Percentiles rank a stretch among this genome's conserved stretches.
These are phyloP conservation scores for Cygnus atratus DNA, from an alignment of 2,113 vertebrate species.

Conservation along the genomic window DNA sequence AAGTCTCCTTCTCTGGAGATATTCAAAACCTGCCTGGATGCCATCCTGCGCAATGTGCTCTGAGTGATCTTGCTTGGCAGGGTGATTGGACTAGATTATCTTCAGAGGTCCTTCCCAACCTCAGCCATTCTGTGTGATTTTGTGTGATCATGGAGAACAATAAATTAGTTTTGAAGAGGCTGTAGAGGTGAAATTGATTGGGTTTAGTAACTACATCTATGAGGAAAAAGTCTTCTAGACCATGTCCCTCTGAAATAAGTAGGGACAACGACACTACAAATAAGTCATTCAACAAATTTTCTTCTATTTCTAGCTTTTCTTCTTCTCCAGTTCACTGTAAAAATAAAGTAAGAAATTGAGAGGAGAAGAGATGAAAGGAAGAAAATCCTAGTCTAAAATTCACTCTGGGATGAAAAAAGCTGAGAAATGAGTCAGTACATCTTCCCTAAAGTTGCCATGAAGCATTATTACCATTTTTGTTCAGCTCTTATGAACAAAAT, in stretches of 20 bases:
- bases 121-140: too few species aligned
- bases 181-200: not conserved
- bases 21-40: too few species aligned
- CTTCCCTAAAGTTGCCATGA: not conserved
- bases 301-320: not conserved
- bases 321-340: not conserved
- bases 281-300: not conserved
- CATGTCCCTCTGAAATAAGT: not conserved
- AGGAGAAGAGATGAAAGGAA: not conserved
- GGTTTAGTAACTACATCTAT: not conserved
- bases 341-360: not conserved
- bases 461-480: not conserved
- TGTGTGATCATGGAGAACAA: not conserved
- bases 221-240: not conserved
- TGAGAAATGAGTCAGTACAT: not conserved
- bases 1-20: too few species aligned
- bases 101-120: too few species aligned
- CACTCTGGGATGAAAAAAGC: not conserved
- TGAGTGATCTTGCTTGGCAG: too few species aligned
- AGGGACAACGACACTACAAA: not conserved
- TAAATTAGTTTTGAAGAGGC: not conserved
- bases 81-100: too few species aligned
- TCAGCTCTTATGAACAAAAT: not conserved
- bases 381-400: not conserved
- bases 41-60: too few species aligned